Conservation (phyloP, 2,888 invertebrate species). For the Andrena fulva region DNA sequence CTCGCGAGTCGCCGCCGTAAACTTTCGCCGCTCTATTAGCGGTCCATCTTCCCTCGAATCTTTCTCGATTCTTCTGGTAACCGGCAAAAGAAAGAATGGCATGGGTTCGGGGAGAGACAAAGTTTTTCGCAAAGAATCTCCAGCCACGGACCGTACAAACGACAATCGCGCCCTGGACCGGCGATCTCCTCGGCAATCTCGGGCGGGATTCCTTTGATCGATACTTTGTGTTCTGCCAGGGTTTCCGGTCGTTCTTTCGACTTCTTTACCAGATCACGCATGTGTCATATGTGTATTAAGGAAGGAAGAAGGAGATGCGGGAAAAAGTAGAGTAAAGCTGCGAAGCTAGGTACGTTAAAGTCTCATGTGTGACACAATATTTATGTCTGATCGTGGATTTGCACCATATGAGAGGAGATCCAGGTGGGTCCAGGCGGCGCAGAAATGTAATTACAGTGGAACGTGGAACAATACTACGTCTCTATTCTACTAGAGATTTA, state of each 20-base stretch:
- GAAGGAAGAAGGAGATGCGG: background rate
- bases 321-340: no score
- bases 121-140: background rate
- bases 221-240: no score
- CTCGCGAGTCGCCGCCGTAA: constrained; percentile 2
- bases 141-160: background rate
- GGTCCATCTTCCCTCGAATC: background rate
- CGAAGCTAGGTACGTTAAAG: no score
- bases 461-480: constrained; percentile 12
- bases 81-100: background rate
- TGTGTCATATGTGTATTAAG: no score
- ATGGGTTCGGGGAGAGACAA: background rate
- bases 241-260: no score
- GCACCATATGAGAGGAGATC: background rate
- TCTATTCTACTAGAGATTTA: background rate
- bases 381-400: no score
- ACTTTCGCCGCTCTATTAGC: constrained; percentile 4
- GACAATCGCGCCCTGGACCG: background rate
- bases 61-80: background rate
- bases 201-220: no score
- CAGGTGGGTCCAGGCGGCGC: no score
- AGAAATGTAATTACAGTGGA: constrained; percentile 46
- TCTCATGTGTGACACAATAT: no score
- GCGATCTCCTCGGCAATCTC: background rate
- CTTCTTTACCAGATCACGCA: no score